Conservation (phyloP, 1,140 invertebrate species). For the Drosophila aff. region DNA sequence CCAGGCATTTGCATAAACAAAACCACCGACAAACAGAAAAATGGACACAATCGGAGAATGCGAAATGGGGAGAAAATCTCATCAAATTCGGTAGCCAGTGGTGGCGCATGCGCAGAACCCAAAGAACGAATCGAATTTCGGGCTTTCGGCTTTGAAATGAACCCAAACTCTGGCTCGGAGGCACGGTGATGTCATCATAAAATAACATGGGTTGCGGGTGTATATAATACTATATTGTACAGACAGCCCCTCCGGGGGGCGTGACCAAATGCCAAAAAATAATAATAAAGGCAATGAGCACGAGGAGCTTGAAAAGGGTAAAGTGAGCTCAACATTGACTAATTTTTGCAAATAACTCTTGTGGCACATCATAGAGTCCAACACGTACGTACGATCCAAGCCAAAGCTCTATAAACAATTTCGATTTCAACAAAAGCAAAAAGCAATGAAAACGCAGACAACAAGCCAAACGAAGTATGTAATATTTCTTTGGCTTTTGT, state of each 20-base stretch:
- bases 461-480: conserved; percentile 46
- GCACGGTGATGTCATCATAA: conserved; percentile 70
- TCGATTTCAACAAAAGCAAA: conserved; percentile 64
- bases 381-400: conserved; percentile 46
- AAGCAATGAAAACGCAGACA: conserved; percentile 37
- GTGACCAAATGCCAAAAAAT: conserved; percentile 54
- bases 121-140: conserved; percentile 47
- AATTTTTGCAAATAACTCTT: conserved; percentile 80
- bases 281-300: conserved; percentile 42
- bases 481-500: conserved; percentile 40
- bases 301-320: conserved; percentile 5
- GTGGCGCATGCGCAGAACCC: conserved; percentile 70
- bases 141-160: conserved; percentile 44
- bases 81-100: conserved; percentile 57
- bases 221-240: conserved; percentile 26
- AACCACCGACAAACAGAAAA: conserved; percentile 15
- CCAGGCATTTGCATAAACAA: conserved; percentile 48
- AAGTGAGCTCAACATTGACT: conserved; percentile 60
- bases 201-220: conserved; percentile 54
- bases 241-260: conserved; percentile 44
- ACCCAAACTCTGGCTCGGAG: conserved; percentile 6
- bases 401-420: conserved; percentile 51
- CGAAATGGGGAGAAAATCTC: conserved; percentile 31
- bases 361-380: conserved; percentile 55
- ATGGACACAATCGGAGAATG: conserved; percentile 31